Conservation (phyloP, 2,113 vertebrate genomes). For the Otus sunia region DNA sequence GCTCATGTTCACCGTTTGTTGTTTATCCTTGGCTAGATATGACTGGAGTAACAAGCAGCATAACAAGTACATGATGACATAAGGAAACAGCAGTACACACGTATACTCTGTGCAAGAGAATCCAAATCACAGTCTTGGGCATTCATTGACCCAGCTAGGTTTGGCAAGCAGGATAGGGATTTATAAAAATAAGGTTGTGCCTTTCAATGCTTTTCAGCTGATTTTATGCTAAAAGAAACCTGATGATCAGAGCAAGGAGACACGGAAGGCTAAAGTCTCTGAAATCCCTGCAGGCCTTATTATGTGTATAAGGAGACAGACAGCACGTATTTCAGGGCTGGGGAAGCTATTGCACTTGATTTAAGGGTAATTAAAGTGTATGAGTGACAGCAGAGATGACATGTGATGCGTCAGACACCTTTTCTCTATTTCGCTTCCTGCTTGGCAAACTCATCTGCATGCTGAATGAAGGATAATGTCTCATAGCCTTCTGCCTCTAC, state of each 20-base stretch:
- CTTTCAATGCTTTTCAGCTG: slow-evolving; percentile 3
- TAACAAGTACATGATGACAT: not conserved
- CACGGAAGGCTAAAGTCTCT: not conserved
- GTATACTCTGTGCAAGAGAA: not conserved
- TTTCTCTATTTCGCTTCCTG: not conserved
- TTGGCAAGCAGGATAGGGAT: not conserved
- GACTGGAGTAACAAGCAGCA: not conserved
- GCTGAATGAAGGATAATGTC: slow-evolving; percentile 4
- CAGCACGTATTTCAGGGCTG: slow-evolving; percentile 12
- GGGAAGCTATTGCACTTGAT: slow-evolving; percentile 54
- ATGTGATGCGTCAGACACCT: not conserved
- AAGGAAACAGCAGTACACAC: not conserved
- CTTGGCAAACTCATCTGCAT: slow-evolving; percentile 14
- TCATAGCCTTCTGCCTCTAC: not conserved
- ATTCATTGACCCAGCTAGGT: not conserved
- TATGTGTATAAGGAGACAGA: slow-evolving; percentile 24
- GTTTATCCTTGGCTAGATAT: not conserved
- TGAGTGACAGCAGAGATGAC: slow-evolving; percentile 38
- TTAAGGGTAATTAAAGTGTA: slow-evolving; percentile 55
- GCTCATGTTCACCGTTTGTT: not conserved
- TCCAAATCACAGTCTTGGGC: slow-evolving; percentile 12
- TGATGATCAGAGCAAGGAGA: slow-evolving; percentile 46
- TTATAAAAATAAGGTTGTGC: slow-evolving; percentile 34
- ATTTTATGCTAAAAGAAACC: slow-evolving; percentile 51
- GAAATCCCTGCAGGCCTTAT: slow-evolving; percentile 56